phyloP scores from a whole-genome alignment of 2,113 vertebrate species.

The Bucco capensis region DNA sequence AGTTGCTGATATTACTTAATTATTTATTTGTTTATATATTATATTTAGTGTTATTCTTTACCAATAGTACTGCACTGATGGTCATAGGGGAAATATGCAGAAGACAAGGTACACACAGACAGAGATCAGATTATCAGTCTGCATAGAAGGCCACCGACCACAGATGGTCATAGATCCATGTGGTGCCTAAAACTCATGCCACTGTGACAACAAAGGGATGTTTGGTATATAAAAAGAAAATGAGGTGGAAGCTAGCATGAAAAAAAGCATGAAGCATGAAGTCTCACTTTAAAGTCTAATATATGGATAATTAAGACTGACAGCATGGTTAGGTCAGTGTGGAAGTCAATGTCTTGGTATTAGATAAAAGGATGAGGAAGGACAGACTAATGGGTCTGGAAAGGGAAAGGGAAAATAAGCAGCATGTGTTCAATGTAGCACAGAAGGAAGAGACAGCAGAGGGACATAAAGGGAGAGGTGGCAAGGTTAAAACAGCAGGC shows the following conservation, averaged over 20 bases:
- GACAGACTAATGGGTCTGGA: neutral
- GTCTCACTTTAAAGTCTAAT: neutral
- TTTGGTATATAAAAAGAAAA: neutral
- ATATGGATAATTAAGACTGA: neutral
- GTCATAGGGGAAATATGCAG: neutral
- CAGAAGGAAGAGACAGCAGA: neutral
- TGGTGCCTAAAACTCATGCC: neutral
- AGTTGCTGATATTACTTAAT: neutral
- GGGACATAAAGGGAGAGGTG: neutral
- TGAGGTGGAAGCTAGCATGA: neutral
- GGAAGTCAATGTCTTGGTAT: neutral
- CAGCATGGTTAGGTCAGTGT: neutral
- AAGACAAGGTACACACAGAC: neutral
- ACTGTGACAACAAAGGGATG: neutral
- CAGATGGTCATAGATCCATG: neutral
- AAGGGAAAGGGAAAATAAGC: neutral
- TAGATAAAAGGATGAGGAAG: neutral
- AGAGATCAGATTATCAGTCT: neutral
- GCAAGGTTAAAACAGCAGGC: neutral
- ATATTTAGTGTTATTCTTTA: neutral
- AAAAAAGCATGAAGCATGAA: neutral
- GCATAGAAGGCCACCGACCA: neutral
- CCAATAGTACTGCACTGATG: neutral
- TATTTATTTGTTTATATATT: neutral
- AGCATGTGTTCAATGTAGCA: neutral